These are phyloP conservation scores for Notolepis coatsorum DNA, from an alignment of 2,797 vertebrate genomes.

Conservation along the genomic window DNA sequence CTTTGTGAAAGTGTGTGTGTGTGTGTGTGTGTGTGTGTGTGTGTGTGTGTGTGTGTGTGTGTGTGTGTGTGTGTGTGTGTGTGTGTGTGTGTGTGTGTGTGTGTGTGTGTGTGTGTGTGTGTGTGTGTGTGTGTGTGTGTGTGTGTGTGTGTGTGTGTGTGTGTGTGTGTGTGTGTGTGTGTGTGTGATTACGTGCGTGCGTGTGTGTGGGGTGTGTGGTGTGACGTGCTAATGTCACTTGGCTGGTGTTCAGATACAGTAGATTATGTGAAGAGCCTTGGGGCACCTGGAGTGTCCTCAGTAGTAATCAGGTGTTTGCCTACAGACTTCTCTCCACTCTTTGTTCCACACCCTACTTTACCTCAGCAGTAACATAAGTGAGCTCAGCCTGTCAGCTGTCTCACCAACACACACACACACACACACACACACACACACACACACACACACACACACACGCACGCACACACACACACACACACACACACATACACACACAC, in stretches of 20 bases:
- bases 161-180: slow-evolving; percentile 5
- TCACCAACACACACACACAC: no score
- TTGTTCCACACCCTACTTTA: slow-evolving; percentile 65
- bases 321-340: slow-evolving; percentile 49
- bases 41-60: slow-evolving; percentile 9
- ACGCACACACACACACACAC: neutral
- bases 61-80: slow-evolving; percentile 5
- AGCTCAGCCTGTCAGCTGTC: slow-evolving; percentile 67
- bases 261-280: no score
- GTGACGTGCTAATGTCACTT: slow-evolving; percentile 72
- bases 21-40: slow-evolving; percentile 9
- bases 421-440: slow-evolving; percentile 16
- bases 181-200: slow-evolving; percentile 8
- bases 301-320: no score
- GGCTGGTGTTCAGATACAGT: no score
- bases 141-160: slow-evolving; percentile 14
- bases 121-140: neutral
- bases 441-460: neutral
- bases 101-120: neutral
- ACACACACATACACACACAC: neutral
- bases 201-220: no score
- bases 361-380: slow-evolving; percentile 81
- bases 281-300: slow-evolving; percentile 55
- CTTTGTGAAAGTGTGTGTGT: neutral
- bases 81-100: neutral